Percentiles rank a stretch among this genome's conserved stretches.
Conservation (phyloP, 2,797 vertebrate genomes). For the Hephaestus fuliginosus region DNA sequence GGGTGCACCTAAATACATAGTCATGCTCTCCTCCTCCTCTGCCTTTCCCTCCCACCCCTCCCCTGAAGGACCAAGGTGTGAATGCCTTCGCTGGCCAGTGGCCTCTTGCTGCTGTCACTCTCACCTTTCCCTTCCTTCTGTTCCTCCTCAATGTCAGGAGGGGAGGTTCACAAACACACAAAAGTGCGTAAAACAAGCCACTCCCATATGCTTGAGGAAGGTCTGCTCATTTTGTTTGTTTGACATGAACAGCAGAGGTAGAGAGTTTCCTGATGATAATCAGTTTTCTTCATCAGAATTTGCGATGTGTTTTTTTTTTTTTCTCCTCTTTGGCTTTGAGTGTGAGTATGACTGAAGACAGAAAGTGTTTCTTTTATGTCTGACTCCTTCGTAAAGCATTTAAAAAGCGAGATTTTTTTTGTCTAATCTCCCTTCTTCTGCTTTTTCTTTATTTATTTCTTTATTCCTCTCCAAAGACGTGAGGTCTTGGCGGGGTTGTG, state of each 20-base stretch:
- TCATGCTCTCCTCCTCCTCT: background rate
- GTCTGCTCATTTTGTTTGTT: conserved; percentile 16
- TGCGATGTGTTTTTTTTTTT: too few species aligned
- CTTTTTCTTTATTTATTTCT: background rate
- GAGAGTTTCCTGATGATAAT: background rate
- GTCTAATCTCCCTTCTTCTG: background rate
- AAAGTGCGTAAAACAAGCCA: conserved; percentile 9
- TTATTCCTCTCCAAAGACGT: conserved; percentile 80
- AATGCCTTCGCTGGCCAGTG: conserved; percentile 3
- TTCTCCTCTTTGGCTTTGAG: background rate
- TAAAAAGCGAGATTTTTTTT: background rate
- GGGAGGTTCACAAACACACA: conserved; percentile 14
- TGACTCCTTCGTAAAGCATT: background rate
- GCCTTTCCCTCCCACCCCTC: background rate
- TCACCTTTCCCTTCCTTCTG: background rate
- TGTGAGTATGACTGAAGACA: background rate
- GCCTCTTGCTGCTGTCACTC: background rate
- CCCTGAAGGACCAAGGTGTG: background rate
- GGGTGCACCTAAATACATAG: background rate
- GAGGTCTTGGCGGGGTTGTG: conserved; percentile 94
- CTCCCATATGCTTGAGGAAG: background rate
- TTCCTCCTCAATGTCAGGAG: background rate
- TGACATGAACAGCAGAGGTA: background rate
- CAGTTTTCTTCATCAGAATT: background rate
- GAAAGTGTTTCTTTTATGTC: background rate